A percentile compares a stretch with the other conserved stretches of the same genome.
Evolutionary conservation across 2,113 vertebrate species (phyloP).

Genomic region (Gadus chalcogrammus): DNA sequence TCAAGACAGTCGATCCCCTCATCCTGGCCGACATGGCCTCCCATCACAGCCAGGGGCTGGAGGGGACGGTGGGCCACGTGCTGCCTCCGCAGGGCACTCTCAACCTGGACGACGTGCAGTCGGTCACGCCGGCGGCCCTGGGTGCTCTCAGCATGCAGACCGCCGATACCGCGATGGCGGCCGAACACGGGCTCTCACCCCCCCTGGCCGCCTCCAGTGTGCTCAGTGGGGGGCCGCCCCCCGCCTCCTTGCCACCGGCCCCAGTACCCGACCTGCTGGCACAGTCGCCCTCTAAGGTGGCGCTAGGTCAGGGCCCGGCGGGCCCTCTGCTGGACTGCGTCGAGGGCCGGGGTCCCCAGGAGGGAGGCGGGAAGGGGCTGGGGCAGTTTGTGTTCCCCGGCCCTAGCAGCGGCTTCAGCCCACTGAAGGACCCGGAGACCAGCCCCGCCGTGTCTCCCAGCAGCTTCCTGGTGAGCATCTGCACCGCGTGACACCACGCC

Average conservation of each 20-base stretch:
- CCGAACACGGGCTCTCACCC: slow-evolving; percentile 75
- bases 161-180: slow-evolving; percentile 42
- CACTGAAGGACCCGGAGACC: slow-evolving; percentile 82
- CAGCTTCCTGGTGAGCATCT: slow-evolving; percentile 82
- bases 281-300: slow-evolving; percentile 68
- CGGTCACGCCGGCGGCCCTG: slow-evolving; percentile 81
- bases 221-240: slow-evolving; percentile 62
- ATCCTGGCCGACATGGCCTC: slow-evolving; percentile 79
- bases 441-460: slow-evolving; percentile 67
- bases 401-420: slow-evolving; percentile 71
- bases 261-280: slow-evolving; percentile 73
- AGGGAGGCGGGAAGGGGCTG: slow-evolving; percentile 76
- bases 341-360: slow-evolving; percentile 73
- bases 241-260: slow-evolving; percentile 63
- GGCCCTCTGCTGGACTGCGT: slow-evolving; percentile 73
- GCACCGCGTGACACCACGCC: background rate
- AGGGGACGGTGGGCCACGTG: slow-evolving; percentile 76
- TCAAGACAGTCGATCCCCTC: slow-evolving; percentile 83
- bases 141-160: slow-evolving; percentile 81
- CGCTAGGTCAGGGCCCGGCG: slow-evolving; percentile 65
- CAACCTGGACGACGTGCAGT: slow-evolving; percentile 83
- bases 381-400: slow-evolving; percentile 80
- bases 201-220: slow-evolving; percentile 74
- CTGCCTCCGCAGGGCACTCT: slow-evolving; percentile 84
- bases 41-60: slow-evolving; percentile 71